Conservation (phyloP, 2,888 invertebrate genomes). For the Chalcosyrphus nemorum region DNA sequence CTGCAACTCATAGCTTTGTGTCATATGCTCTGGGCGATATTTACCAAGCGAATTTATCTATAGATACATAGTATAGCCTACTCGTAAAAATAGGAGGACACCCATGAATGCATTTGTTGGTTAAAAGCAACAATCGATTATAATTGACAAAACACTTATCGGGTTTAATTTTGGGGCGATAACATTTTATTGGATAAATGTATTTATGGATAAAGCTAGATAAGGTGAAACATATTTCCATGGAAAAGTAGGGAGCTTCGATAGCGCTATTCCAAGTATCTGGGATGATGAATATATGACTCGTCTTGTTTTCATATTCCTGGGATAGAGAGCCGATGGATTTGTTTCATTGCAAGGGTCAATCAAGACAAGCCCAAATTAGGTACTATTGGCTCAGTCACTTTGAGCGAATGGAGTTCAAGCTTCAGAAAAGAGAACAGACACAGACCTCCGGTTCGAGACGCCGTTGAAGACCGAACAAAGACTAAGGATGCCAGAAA, state of each 20-base stretch:
- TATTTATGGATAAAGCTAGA: constrained; percentile 20
- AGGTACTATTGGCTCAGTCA: too few relatives aligned
- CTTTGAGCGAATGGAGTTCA: too few relatives aligned
- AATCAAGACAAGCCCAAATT: too few relatives aligned
- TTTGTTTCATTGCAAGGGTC: too few relatives aligned
- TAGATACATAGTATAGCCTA: not conserved
- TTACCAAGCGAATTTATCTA: constrained; percentile 14
- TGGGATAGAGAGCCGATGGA: not conserved
- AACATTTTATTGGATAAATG: constrained; percentile 57
- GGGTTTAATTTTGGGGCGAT: constrained; percentile 50
- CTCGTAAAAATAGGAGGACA: not conserved
- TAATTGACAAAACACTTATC: constrained; percentile 68
- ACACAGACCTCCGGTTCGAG: too few relatives aligned
- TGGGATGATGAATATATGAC: not conserved
- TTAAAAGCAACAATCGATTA: constrained; percentile 65
- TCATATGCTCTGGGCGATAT: not conserved
- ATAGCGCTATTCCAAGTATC: too few relatives aligned
- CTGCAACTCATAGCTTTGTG: constrained; percentile 11
- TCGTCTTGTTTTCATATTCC: too few relatives aligned
- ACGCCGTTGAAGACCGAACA: too few relatives aligned
- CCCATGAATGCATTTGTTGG: constrained; percentile 28
- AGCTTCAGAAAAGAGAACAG: too few relatives aligned
- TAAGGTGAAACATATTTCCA: not conserved
- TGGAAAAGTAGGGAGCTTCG: not conserved
- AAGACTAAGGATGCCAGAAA: too few relatives aligned